These are phyloP conservation scores for Rhineura floridana DNA, from an alignment of 2,113 vertebrate genomes.

Conservation along the genomic window DNA sequence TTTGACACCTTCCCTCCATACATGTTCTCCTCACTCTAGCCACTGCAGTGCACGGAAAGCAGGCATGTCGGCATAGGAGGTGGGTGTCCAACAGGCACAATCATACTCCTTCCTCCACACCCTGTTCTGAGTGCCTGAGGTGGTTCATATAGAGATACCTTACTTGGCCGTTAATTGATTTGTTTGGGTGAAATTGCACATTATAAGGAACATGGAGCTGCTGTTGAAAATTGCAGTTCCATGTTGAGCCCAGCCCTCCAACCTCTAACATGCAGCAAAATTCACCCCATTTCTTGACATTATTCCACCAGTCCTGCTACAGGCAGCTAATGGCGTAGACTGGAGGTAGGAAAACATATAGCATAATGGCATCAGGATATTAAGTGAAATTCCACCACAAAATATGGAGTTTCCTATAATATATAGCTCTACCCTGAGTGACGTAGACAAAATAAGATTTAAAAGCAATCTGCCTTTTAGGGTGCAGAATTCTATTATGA, in stretches of 20 bases:
- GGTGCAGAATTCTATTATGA: background rate
- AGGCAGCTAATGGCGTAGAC: background rate
- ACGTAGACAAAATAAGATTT: background rate
- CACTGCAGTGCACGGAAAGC: background rate
- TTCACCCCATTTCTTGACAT: background rate
- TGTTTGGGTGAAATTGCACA: background rate
- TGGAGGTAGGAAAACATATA: background rate
- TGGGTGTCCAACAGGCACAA: background rate
- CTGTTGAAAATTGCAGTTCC: background rate
- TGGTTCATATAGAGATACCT: background rate
- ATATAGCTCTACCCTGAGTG: background rate
- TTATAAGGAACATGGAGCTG: background rate
- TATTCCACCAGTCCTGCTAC: background rate
- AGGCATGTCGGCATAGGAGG: background rate
- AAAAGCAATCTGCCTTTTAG: background rate
- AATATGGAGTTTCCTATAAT: too few relatives aligned
- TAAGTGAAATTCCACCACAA: background rate
- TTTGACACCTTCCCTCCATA: background rate
- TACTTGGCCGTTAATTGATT: background rate
- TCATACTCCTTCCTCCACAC: background rate
- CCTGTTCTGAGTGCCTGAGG: background rate
- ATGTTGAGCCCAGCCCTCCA: background rate
- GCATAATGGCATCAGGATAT: background rate
- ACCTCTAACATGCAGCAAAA: background rate
- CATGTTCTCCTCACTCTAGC: background rate